Conservation (phyloP, 2,113 vertebrate species). For the Dunckerocampus dactyliophorus region DNA sequence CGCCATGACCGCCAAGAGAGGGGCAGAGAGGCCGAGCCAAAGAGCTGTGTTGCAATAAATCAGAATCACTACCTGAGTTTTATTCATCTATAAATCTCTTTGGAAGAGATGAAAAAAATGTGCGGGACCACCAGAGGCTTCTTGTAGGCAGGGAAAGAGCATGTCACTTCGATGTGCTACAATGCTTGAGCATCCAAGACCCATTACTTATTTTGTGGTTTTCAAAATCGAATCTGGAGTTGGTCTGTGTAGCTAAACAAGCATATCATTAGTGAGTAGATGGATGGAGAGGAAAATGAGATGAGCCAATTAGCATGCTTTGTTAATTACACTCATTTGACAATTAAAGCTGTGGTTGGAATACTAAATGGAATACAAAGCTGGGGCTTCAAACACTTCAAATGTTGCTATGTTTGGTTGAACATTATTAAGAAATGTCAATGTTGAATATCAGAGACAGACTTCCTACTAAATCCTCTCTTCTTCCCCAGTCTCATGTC, state of each 20-base stretch:
- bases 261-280: slow-evolving; percentile 48
- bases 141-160: slow-evolving; percentile 47
- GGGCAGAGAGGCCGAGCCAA: slow-evolving; percentile 52
- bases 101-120: slow-evolving; percentile 22
- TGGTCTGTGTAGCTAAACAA: slow-evolving; percentile 55
- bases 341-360: background rate
- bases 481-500: too few relatives aligned
- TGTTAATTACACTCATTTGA: slow-evolving; percentile 68
- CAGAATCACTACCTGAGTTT: slow-evolving; percentile 65
- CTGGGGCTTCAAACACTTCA: too few relatives aligned
- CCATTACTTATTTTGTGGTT: slow-evolving; percentile 70
- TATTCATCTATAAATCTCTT: slow-evolving; percentile 64
- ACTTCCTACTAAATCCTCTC: too few relatives aligned
- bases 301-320: slow-evolving; percentile 53
- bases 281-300: slow-evolving; percentile 9
- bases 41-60: slow-evolving; percentile 65
- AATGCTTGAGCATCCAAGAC: slow-evolving; percentile 64
- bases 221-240: slow-evolving; percentile 53
- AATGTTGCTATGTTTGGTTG: too few relatives aligned
- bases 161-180: slow-evolving; percentile 41
- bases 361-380: too few relatives aligned
- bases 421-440: too few relatives aligned
- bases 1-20: slow-evolving; percentile 40
- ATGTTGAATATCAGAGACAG: too few relatives aligned
- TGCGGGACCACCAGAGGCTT: slow-evolving; percentile 22